Base-by-base conservation (phyloP, 2,888 invertebrate genomes). In the Urechis unicinctus region DNA sequence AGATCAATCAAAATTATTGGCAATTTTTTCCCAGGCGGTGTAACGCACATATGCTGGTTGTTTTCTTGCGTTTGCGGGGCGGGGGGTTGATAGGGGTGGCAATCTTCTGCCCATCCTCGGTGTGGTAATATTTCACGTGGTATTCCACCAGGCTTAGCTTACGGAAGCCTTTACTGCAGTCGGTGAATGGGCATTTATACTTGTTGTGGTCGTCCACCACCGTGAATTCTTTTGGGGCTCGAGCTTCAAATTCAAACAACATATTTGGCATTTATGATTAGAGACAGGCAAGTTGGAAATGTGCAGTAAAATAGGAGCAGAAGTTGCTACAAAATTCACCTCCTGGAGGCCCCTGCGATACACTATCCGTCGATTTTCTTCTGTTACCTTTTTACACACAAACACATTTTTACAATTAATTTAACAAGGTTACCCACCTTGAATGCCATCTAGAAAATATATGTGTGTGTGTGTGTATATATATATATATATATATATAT, bases 41-140 rank as follows among this genome's bases (percentile, higher is more conserved):
- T 25, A 45, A 62, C 68, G 64, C 55, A 68, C 66, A 69, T 13
- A 62, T 65, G 55, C 69, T 69, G 29, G 64, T 60, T 2, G 70
- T 71, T 52, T 68, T 70, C 43, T 68, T 59, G 22, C 71, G 58
- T 51, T 65, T 66, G 24, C 63, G 55, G 2, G 54, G 50, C 3
- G 22, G 22, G 6, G 28, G 5, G 13, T 21, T 54, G 1, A 63
- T 24, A 2, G 52, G 52, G 61, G 47, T 47, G 36, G 9, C 17
- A 17, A 36, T 36, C 28, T 50, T 26, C 52, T 63, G 63, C 26
- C 60, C 66, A 24, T 69, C 66, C 3, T 70, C 65, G 3, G 64
- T 64, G 78, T 94, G 95, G 77, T 94, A 94, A 76, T 95, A 93
- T 71, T 94, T 94, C 44, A 94, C 88, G 74, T 95, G 95, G 85